Evolutionary conservation across 1,140 invertebrate genomes (phyloP).

Genomic region (Meteorus sp.): DNA sequence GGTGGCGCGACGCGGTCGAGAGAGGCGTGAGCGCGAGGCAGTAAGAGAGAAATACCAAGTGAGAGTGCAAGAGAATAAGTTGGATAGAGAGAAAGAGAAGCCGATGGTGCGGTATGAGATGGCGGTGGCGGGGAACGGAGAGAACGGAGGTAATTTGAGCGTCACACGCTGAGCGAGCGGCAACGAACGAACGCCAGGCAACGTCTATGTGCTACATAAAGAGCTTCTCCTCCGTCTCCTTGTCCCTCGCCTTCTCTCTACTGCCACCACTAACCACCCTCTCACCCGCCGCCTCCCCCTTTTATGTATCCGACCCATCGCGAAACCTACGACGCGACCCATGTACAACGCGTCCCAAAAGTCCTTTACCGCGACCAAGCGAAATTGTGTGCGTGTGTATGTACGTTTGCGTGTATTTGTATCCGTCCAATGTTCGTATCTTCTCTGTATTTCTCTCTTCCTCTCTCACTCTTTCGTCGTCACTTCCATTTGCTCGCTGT

Average conservation of each 20-base stretch:
- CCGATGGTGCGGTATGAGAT: slow-evolving; percentile 22
- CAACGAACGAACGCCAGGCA: slow-evolving; percentile 49
- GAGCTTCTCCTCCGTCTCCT: slow-evolving; percentile 35
- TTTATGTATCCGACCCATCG: slow-evolving; percentile 34
- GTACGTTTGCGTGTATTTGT: not conserved
- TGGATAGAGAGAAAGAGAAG: too few species aligned
- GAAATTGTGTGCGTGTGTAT: not conserved
- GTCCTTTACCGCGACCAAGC: slow-evolving; percentile 25
- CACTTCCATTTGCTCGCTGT: not conserved
- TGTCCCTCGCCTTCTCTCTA: slow-evolving; percentile 8
- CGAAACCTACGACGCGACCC: slow-evolving; percentile 26
- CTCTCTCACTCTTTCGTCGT: not conserved
- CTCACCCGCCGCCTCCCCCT: slow-evolving; percentile 3
- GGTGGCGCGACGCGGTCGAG: slow-evolving; percentile 25
- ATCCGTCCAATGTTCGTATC: not conserved
- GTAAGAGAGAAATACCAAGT: slow-evolving; percentile 25
- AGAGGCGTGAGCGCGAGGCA: slow-evolving; percentile 25
- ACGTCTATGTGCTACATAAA: slow-evolving; percentile 57
- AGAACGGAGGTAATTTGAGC: slow-evolving; percentile 51
- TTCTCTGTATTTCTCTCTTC: not conserved
- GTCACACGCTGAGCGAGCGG: slow-evolving; percentile 55
- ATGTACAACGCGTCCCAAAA: slow-evolving; percentile 34
- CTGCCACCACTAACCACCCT: slow-evolving; percentile 28
- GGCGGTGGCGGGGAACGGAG: slow-evolving; percentile 6
- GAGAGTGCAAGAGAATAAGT: too few species aligned